Evolutionary conservation across 2,113 vertebrate genomes (phyloP), one percentile per base, ranked within the genome.

Genomic region (Phyllostomus hastatus): DNA sequence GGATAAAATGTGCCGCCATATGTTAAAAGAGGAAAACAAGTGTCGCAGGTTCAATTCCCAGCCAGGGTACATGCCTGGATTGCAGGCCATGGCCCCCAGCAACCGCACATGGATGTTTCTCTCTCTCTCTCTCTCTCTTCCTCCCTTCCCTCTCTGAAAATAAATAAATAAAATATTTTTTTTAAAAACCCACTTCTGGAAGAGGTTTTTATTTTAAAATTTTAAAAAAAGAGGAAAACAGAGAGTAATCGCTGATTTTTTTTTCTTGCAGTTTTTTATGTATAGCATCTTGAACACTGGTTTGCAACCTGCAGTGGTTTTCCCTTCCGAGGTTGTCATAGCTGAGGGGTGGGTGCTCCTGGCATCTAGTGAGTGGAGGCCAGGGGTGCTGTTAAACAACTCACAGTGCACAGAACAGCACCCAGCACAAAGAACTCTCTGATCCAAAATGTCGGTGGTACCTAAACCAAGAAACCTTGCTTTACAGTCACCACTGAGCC

Each of bases 1-100:
- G 97, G 97, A 76, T 81, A 87, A 88, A 96, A 95, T 52, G 10
- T 94, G 83, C 80, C 95, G 79, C 97, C 80, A 83, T 95, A 88
- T 95, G 67, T 89, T 54, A 95, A 96, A 96, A 96, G 75, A 96
- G 87, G 41, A 83, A 96, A 97, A 91, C 26, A 10, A 41, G 38
- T 41, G 38, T 41, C 38, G 3, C 38, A 41, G 38, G 38, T 41
- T 41, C 38, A 41, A 41, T 41, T 41, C 38, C 38, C 38, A 41
- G 38, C 4, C 38, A 41, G 38, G 38, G 38, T 4, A 41, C 38
- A 41, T 41, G 38, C 38, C 38, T 41, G 38, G 38, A 4, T 41
- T 41, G 38, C 38, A 41, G 38, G 38, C 38, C 3, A 4, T 41
- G 38, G 4, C 38, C 38, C 38, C 38, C 38, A 41, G 38, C 38